Evolutionary conservation across 2,797 vertebrate species (phyloP).

Genomic region (Poeciliopsis presidionis): DNA sequence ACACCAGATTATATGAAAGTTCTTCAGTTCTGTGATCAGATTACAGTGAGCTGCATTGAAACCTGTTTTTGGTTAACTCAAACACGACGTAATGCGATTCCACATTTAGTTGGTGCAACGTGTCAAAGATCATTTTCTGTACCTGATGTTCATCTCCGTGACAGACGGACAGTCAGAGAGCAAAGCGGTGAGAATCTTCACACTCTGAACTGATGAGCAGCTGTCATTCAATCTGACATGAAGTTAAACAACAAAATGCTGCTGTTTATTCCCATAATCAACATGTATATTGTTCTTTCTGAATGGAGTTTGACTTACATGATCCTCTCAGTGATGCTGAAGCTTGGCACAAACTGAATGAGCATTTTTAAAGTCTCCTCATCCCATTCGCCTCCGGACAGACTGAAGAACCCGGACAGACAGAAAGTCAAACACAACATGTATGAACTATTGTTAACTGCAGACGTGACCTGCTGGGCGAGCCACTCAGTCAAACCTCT

Average conservation of each 20-base stretch:
- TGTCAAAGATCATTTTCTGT: constrained; percentile 7
- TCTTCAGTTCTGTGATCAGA: background rate
- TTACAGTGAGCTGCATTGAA: background rate
- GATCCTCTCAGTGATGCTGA: constrained; percentile 73
- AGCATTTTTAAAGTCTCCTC: constrained; percentile 77
- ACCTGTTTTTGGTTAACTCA: background rate
- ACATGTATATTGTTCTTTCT: no score
- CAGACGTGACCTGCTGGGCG: no score
- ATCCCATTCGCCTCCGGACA: constrained; percentile 84
- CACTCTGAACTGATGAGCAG: constrained; percentile 65
- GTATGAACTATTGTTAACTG: background rate
- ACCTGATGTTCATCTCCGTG: constrained; percentile 82
- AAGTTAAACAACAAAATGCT: constrained; percentile 13
- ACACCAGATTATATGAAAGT: background rate
- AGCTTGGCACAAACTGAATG: constrained; percentile 63
- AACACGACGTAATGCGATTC: background rate
- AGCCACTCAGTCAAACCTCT: no score
- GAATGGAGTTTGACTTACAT: constrained; percentile 76
- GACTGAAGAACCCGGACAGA: constrained; percentile 66
- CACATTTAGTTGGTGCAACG: background rate
- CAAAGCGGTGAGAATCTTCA: constrained; percentile 70
- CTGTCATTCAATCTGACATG: constrained; percentile 79
- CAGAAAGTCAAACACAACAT: background rate
- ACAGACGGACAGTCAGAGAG: constrained; percentile 63
- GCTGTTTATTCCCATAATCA: background rate